phyloP scores from a whole-genome alignment of 23 tunicate genomes.

The Halocynthia aurantium region DNA sequence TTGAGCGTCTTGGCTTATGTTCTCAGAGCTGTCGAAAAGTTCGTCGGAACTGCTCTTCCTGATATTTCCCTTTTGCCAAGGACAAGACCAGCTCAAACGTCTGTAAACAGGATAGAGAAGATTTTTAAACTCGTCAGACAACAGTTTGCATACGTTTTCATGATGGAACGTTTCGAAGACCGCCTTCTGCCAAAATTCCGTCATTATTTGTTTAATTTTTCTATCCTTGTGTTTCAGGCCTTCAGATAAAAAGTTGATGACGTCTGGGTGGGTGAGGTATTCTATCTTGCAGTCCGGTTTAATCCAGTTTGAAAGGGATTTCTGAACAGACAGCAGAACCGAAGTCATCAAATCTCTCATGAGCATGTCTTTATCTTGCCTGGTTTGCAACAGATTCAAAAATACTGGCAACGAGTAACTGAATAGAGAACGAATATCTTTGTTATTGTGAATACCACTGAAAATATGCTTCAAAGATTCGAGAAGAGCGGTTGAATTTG shows the following conservation, averaged over 20 bases:
- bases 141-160: background rate
- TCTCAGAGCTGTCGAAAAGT: background rate
- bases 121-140: constrained; percentile 3
- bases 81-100: constrained; percentile 19
- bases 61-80: constrained; percentile 18
- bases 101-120: constrained; percentile 9
- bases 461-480: background rate
- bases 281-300: no score
- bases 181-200: constrained; percentile 13
- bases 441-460: background rate
- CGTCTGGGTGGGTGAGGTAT: background rate
- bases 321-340: no score
- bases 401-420: background rate
- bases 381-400: no score
- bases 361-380: no score
- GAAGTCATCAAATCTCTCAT: no score
- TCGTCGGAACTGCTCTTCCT: background rate
- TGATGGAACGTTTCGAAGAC: constrained; percentile 11
- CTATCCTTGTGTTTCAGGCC: background rate
- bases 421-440: constrained; percentile 10
- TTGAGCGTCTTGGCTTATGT: constrained; percentile 1
- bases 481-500: no score
- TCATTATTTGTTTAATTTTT: constrained; percentile 2
- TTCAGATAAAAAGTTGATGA: background rate
- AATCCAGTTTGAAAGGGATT: no score